phyloP scores from a whole-genome alignment of 2,113 vertebrate species.

The Anser cygnoides region DNA sequence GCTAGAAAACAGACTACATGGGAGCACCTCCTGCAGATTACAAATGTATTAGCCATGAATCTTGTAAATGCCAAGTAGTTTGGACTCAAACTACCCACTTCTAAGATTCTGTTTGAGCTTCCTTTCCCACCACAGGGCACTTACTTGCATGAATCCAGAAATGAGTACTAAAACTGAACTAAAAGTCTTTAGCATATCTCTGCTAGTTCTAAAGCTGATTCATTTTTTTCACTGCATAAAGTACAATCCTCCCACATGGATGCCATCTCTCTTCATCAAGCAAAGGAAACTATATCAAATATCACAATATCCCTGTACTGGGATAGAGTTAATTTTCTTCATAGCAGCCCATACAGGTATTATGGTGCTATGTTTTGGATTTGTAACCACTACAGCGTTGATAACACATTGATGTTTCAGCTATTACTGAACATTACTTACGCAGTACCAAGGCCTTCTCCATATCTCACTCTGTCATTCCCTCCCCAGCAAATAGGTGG shows the following conservation, averaged over 20 bases:
- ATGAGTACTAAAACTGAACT: neutral
- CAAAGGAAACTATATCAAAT: neutral
- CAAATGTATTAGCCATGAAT: neutral
- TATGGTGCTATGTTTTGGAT: neutral
- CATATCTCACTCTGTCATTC: no score
- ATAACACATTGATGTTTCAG: neutral
- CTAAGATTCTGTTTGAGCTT: neutral
- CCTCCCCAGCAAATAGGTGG: no score
- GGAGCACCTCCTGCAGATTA: neutral
- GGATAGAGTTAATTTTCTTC: neutral
- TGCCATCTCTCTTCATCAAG: neutral
- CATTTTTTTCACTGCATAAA: neutral
- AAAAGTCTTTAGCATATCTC: neutral
- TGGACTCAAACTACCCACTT: neutral
- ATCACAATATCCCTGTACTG: neutral
- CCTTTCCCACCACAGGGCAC: accelerated
- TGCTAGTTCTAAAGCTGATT: neutral
- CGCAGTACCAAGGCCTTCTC: neutral
- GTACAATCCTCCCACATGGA: neutral
- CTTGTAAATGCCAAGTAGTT: neutral
- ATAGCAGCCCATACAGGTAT: neutral
- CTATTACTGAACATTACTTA: neutral
- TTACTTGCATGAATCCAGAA: neutral
- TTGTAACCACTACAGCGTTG: neutral
- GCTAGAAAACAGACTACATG: neutral